These are phyloP conservation scores for Hycleus phaleratus DNA, from an alignment of 1,140 invertebrate species.

Conservation along the genomic window DNA sequence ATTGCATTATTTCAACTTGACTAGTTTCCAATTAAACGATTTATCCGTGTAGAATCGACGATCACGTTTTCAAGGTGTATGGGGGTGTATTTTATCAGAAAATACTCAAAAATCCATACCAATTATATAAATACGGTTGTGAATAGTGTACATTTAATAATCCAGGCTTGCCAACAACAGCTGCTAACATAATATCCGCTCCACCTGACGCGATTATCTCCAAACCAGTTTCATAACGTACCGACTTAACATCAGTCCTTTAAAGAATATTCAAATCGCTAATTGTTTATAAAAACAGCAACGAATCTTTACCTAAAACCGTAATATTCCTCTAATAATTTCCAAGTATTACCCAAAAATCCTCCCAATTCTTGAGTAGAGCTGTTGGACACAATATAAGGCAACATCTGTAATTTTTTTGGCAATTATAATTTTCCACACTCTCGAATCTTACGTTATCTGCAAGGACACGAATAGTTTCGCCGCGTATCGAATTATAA, in stretches of 20 bases:
- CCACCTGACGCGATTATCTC: constrained; percentile 19
- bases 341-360: constrained; percentile 31
- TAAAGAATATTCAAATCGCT: neutral
- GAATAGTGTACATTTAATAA: constrained; percentile 25
- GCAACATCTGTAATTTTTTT: constrained; percentile 28
- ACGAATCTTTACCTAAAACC: neutral
- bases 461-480: constrained; percentile 21
- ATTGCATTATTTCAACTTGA: too few relatives aligned
- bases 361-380: constrained; percentile 20
- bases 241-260: constrained; percentile 23
- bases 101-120: constrained; percentile 17
- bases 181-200: constrained; percentile 31
- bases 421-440: constrained; percentile 1
- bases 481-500: constrained; percentile 15
- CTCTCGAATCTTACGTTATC: constrained; percentile 21
- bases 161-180: constrained; percentile 20
- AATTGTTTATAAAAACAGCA: neutral
- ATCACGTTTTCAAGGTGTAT: too few relatives aligned
- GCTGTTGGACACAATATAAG: constrained; percentile 22
- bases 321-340: constrained; percentile 13
- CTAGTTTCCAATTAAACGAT: too few relatives aligned
- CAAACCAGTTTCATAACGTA: constrained; percentile 25
- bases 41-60: too few relatives aligned
- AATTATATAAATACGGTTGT: constrained; percentile 35
- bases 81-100: too few relatives aligned